These are phyloP conservation scores for Habropoda laboriosa DNA, from an alignment of 1,140 invertebrate genomes.

Conservation along the genomic window DNA sequence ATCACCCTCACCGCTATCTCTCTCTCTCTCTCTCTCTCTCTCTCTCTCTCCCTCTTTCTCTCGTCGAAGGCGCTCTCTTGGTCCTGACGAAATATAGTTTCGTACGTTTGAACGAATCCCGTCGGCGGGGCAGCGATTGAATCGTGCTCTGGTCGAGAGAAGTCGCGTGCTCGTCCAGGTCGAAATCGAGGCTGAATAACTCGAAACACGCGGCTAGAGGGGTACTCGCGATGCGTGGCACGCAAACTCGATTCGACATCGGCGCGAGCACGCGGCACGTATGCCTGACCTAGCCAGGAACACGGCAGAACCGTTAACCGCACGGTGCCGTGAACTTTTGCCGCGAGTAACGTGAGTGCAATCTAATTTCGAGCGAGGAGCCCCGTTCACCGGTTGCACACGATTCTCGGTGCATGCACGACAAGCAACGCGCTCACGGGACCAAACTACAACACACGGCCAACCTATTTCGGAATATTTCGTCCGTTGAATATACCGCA, in stretches of 20 bases:
- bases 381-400: conserved; percentile 27
- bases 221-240: conserved; percentile 47
- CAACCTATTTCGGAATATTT: conserved; percentile 44
- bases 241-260: conserved; percentile 46
- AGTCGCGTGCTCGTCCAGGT: conserved; percentile 7
- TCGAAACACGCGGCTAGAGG: conserved; percentile 17
- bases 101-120: too few species aligned
- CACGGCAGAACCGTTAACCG: conserved; percentile 50
- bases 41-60: too few species aligned
- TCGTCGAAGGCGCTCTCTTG: too few species aligned
- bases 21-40: too few species aligned
- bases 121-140: not conserved
- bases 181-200: conserved; percentile 26
- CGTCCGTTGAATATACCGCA: conserved; percentile 14
- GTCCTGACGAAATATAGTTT: too few species aligned
- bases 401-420: conserved; percentile 1
- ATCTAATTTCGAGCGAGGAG: conserved; percentile 39
- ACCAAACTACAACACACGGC: conserved; percentile 27
- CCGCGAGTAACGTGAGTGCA: conserved; percentile 51
- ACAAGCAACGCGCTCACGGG: not conserved
- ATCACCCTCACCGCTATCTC: too few species aligned
- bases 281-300: conserved; percentile 48
- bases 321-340: conserved; percentile 53
- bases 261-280: conserved; percentile 25
- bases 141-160: not conserved